Base-by-base conservation (phyloP, 2,797 vertebrate species). In the Mico argentatus region DNA sequence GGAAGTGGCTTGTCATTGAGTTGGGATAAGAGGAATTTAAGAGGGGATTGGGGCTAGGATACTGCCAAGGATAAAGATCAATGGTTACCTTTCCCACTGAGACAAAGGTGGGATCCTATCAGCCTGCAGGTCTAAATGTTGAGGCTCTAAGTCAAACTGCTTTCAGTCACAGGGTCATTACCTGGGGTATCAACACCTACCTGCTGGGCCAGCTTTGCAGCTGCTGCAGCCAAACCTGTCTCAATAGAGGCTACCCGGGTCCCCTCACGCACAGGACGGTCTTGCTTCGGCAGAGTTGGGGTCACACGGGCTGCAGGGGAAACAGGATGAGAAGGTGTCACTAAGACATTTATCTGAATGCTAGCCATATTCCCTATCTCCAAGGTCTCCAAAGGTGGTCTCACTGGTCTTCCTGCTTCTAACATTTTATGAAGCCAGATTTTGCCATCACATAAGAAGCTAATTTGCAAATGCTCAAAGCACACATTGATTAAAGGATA, bases 211-310 rank as follows among this genome's bases (percentile, higher is more conserved):
- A 99, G 98, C 91, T 99, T 99, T 95, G 99, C 99, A 76, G 99
- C 99, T 30, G 99, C 99, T 79, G 99, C 99, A 64, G 99, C 99
- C 82, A 99, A 99, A 0, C 99, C 99, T 0, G 99, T 99, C 98
- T 99, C 99, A 86, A 99, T 99, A 17, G 99, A 99, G 39, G 99
- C 99, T n/a, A 99, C 99, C 87, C 99, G 98, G 20, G 99, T 99
- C 13, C 99, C 99, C 97, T 99, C 99, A 75, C 99, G 99, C 48
- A 99, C 99, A 13, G 99, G 99, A 70, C 99, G 98, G 93, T 99
- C 99, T 97, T 99, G 99, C 98, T 99, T 99, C 26, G 99, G 99
- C 82, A 99, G 98, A 4, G 99, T 99, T 77, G 99, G 99, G 90
- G 99, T 99, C 97, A 99, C 99, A 77, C 99, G 99, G 48, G 99